Evolutionary conservation across 2,888 invertebrate genomes (phyloP).

Genomic region (Thumatha senex): DNA sequence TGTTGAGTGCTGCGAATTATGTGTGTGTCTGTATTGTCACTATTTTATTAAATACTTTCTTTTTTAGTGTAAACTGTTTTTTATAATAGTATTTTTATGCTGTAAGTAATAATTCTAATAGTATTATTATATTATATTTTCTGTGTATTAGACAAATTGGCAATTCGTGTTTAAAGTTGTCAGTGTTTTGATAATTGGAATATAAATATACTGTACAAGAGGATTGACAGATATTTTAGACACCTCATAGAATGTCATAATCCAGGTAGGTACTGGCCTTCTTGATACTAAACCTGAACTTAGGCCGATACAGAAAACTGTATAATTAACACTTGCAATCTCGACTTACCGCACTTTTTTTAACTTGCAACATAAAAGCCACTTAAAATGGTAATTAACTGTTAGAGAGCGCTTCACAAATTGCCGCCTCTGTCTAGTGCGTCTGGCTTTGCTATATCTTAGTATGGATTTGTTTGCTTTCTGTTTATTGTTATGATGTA

Average conservation of each 20-base stretch:
- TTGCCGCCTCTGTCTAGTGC: constrained; percentile 32
- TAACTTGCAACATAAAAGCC: constrained; percentile 33
- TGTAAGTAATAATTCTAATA: too few species aligned
- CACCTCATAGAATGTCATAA: too few species aligned
- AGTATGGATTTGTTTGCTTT: constrained; percentile 16
- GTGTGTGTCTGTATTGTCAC: constrained; percentile 1
- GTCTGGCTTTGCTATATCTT: constrained; percentile 30
- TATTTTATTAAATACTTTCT: constrained; percentile 1
- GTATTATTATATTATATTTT: too few species aligned
- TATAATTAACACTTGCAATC: constrained; percentile 9
- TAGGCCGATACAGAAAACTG: neutral
- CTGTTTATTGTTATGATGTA: neutral
- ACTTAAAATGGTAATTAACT: constrained; percentile 38
- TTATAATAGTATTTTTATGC: neutral
- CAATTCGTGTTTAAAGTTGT: too few species aligned
- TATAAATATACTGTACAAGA: too few species aligned
- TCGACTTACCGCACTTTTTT: constrained; percentile 20
- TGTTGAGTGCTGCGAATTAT: constrained; percentile 16
- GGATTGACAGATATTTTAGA: too few species aligned
- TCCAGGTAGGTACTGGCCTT: too few species aligned
- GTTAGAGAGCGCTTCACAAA: constrained; percentile 23
- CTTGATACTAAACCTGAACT: too few species aligned
- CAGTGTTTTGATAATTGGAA: too few species aligned
- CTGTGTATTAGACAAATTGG: too few species aligned
- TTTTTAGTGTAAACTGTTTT: too few species aligned